These are phyloP conservation scores for Struthidea cinerea DNA, from an alignment of 2,113 vertebrate species.

Conservation along the genomic window DNA sequence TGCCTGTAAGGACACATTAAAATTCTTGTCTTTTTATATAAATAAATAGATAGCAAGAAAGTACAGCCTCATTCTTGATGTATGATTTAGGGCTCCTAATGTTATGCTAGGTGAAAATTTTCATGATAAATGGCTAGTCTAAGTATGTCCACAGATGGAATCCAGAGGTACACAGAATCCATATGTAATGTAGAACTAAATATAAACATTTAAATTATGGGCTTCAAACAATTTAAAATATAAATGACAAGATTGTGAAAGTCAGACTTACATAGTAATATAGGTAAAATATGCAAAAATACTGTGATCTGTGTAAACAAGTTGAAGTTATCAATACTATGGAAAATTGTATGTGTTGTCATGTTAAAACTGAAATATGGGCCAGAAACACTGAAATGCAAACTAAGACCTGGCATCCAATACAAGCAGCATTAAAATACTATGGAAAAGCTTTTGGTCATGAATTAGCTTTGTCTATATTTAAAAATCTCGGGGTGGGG, in stretches of 20 bases:
- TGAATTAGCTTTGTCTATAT: neutral
- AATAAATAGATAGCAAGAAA: neutral
- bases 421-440: neutral
- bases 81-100: neutral
- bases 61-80: neutral
- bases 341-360: neutral
- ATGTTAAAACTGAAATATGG: neutral
- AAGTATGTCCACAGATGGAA: neutral
- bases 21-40: neutral
- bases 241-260: neutral
- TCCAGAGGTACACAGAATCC: neutral
- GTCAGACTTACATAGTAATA: neutral
- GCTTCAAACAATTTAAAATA: neutral
- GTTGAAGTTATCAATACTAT: neutral
- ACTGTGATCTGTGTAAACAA: neutral
- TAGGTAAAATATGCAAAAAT: neutral
- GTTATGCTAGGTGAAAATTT: neutral
- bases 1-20: neutral
- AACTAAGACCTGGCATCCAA: neutral
- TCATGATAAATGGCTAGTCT: neutral
- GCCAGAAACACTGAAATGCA: neutral
- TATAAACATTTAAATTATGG: neutral
- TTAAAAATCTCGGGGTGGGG: accelerated
- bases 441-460: neutral
- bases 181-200: neutral